phyloP scores from a whole-genome alignment of 53 echinoderm and acorn worm genomes.

The Antedon mediterranea region DNA sequence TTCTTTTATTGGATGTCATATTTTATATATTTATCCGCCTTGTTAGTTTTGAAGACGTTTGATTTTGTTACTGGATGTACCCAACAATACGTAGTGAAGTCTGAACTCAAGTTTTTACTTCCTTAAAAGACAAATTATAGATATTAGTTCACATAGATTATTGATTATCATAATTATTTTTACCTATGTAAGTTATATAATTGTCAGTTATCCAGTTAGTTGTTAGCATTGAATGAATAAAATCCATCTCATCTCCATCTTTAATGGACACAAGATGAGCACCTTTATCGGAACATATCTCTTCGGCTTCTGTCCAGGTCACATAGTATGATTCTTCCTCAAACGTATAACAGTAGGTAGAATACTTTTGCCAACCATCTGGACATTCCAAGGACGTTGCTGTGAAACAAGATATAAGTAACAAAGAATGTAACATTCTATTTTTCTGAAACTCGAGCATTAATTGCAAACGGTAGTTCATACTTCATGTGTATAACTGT shows the following conservation, averaged over 20 bases:
- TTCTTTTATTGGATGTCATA: too few relatives aligned
- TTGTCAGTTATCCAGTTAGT: constrained; percentile 57
- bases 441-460: too few relatives aligned
- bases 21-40: too few relatives aligned
- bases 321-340: constrained; percentile 12
- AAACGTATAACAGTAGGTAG: constrained; percentile 46
- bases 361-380: constrained; percentile 26
- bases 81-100: too few relatives aligned
- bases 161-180: background rate
- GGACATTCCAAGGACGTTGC: constrained; percentile 9
- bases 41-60: too few relatives aligned
- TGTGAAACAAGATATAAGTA: too few relatives aligned
- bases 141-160: background rate
- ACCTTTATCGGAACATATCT: constrained; percentile 23
- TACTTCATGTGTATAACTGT: too few relatives aligned
- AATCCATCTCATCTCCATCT: constrained; percentile 53
- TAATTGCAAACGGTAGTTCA: too few relatives aligned
- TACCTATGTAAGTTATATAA: constrained; percentile 61
- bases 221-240: constrained; percentile 70
- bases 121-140: background rate
- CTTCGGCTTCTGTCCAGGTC: constrained; percentile 63
- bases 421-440: too few relatives aligned
- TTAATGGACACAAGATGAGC: constrained; percentile 54
- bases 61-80: too few relatives aligned
- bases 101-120: background rate